Percentiles rank a stretch among this genome's conserved stretches.
Evolutionary conservation across 2,113 vertebrate species (phyloP).

Genomic region (Lycocorax pyrrhopterus): DNA sequence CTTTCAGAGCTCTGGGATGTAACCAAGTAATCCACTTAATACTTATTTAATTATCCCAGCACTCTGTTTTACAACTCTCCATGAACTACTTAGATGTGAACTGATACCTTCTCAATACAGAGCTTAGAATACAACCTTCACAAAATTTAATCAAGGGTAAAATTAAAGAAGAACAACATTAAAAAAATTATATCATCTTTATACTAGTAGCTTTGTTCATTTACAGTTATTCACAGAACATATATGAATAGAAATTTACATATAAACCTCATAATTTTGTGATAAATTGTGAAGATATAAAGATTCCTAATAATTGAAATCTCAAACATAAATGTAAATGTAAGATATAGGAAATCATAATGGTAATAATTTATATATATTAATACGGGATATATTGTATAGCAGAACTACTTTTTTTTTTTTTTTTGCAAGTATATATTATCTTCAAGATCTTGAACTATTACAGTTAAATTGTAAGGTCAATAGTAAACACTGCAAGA

Average conservation of each 20-base stretch:
- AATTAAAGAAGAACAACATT: conserved; percentile 24
- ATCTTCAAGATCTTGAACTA: neutral
- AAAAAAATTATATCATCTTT: neutral
- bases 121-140: conserved; percentile 7
- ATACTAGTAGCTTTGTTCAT: neutral
- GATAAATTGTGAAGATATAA: neutral
- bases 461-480: neutral
- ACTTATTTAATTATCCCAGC: conserved; percentile 26
- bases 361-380: neutral
- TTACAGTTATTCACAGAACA: neutral
- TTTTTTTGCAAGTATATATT: neutral
- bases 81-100: conserved; percentile 33
- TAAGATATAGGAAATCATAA: neutral
- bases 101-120: conserved; percentile 1
- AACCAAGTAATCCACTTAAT: conserved; percentile 41
- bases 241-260: neutral
- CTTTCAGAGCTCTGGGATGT: neutral
- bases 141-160: conserved; percentile 46
- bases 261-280: neutral
- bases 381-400: neutral
- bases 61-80: conserved; percentile 28
- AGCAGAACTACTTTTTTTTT: neutral
- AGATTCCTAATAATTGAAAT: neutral
- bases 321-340: neutral
- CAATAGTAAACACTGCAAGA: neutral